Base-by-base conservation (phyloP, 2,888 invertebrate species). In the Diarsia mendica region DNA sequence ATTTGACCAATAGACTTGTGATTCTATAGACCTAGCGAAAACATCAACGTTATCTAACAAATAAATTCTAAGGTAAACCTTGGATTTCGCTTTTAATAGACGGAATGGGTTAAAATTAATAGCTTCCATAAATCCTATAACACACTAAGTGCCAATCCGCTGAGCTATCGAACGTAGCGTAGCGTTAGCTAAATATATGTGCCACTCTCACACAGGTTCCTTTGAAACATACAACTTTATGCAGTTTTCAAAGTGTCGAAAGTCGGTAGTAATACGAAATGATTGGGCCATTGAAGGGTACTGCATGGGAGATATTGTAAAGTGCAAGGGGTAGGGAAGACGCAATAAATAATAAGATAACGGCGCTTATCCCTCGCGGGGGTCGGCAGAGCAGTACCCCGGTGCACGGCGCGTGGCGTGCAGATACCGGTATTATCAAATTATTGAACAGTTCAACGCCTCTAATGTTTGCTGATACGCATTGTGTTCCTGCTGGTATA, bases 281-380 rank as follows among this genome's bases (percentile, higher is more conserved):
- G 70, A 87, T 85, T 76, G 71, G 80, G 53, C 67, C 64, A 49
- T 55, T 64, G 72, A 64, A 66, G 66, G 77, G 77, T 69, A 74
- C 68, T 71, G 51, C 46, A 33, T 68, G 67, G 63, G 74, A 80
- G 78, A 82, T 75, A 75, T 67, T 82, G 64, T 77, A 71, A 80
- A 81, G 78, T 81, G 77, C 80, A 85, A 53, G 60, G 69, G 84
- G 85, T 82, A 85, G 80, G 79, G 75, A 85, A 84, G 85, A 88
- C 90, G 89, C 90, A 82, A 91, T 93, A 93, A 93, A 93, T 93
- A 93, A 92, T 92, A 92, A 90, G 93, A 92, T 94, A 92, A 92
- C 85, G 89, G 83, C 82, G 60, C 64, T 75, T 75, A 79, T 74
- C 76, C 69, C 69, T 69, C 60, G 72, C 66, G 69, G 78, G 77